Base-by-base conservation (phyloP, 2,113 vertebrate genomes). In the Boleophthalmus pectinirostris region DNA sequence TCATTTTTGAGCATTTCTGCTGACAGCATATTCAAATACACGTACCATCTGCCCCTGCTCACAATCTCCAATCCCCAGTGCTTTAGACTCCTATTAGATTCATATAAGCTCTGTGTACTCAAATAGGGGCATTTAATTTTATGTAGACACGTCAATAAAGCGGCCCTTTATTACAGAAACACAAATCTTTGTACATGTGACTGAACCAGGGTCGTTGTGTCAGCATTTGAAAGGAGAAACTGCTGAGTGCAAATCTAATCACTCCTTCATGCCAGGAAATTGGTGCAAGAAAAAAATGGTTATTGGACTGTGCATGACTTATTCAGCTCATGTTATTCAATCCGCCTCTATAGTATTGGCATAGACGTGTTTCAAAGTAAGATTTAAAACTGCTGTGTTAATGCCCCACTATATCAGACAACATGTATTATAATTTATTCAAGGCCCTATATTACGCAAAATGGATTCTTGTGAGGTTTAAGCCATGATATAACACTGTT, bases 231-330 rank as follows among this genome's bases (percentile, higher is more conserved):
- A 71, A 84, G 82, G 78, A 84, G 73, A 86, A 79, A 85, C 14
- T 65, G 78, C 74, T 74, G 53, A 74, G 84, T 21, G 58, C 73
- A 86, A 82, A 84, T 82, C 66, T 72, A 79, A 73, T 79, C 77
- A 67, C 43, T 75, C 24, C 35, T 71, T 77, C 63, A 84, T 80
- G 77, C 67, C 74, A 72, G 47, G 75, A 74, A 78, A 82, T 75
- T n/a, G 63, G 63, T 70, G 45, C 60, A 69, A 63, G 70, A 68
- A 69, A 68, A 29, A 57, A 57, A 56, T 1, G 20, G 12, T 63
- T 64, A 56, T 57, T n/a, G 0, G 15, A 13, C 3, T 6, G 67
- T 33, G 67, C 56, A 74, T 78, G 58, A 74, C 73, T 78, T 77
- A 51, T 82, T 64, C 63, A 70, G 45, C 65, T 38, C 56, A 24